Evolutionary conservation across 1,140 invertebrate genomes (phyloP).

Genomic region (Tachypleus tridentatus): DNA sequence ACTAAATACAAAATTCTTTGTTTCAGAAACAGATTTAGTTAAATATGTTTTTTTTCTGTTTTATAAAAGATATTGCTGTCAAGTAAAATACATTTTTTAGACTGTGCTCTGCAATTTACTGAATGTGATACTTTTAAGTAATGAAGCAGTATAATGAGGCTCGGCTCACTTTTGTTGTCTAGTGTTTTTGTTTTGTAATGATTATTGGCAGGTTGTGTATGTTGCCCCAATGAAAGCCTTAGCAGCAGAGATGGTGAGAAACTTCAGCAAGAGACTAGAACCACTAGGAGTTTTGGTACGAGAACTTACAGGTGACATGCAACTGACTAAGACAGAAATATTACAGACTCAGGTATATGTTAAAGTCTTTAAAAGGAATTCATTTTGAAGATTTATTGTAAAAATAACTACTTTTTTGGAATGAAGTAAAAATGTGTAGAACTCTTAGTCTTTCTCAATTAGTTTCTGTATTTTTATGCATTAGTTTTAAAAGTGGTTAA

Average conservation of each 20-base stretch:
- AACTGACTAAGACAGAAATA: constrained; percentile 89
- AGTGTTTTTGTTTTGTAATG: not conserved
- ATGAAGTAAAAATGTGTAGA: too few species aligned
- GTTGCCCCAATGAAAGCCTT: constrained; percentile 99
- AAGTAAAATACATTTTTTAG: too few species aligned
- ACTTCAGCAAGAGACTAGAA: constrained; percentile 70
- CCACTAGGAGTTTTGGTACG: constrained; percentile 67
- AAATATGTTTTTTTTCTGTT: too few species aligned
- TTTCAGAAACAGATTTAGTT: too few species aligned
- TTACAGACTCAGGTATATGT: constrained; percentile 65
- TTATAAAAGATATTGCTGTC: too few species aligned
- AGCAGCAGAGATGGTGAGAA: constrained; percentile 94
- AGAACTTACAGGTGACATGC: constrained; percentile 97
- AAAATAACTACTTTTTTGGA: too few species aligned
- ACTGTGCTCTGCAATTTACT: not conserved
- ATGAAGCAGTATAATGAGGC: not conserved
- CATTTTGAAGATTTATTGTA: too few species aligned
- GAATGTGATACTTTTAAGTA: not conserved
- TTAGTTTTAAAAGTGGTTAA: too few species aligned
- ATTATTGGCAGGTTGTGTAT: constrained; percentile 70
- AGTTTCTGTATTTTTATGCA: too few species aligned
- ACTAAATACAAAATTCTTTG: too few species aligned
- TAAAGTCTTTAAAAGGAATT: too few species aligned
- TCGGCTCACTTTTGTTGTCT: not conserved
- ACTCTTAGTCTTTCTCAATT: too few species aligned